Percentiles rank a stretch among this genome's conserved stretches.
These are phyloP conservation scores for Bucorvus abyssinicus DNA, from an alignment of 2,797 vertebrate species.

Conservation along the genomic window DNA sequence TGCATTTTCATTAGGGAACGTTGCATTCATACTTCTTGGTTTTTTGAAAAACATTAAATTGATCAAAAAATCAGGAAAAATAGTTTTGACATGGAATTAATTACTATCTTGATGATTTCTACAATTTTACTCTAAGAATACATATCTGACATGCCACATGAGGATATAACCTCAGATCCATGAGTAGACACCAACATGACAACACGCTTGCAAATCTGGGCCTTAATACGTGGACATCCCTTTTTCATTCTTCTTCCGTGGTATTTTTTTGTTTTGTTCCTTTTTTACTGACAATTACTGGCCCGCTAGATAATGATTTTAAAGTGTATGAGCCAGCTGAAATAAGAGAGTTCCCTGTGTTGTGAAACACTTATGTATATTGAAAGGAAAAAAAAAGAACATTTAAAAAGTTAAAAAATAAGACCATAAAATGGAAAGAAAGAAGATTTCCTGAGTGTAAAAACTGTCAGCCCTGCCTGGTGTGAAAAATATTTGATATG, in stretches of 20 bases:
- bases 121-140: neutral
- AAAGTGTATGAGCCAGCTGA: neutral
- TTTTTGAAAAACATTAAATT: neutral
- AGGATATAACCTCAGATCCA: neutral
- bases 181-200: neutral
- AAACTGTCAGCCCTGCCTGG: neutral
- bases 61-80: neutral
- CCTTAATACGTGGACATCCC: neutral
- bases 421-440: neutral
- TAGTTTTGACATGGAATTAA: neutral
- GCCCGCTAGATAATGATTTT: neutral
- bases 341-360: neutral
- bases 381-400: neutral
- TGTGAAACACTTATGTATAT: neutral
- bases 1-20: neutral
- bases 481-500: neutral
- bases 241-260: neutral
- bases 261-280: neutral
- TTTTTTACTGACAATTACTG: neutral
- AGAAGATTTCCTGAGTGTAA: neutral
- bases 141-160: accelerated
- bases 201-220: neutral
- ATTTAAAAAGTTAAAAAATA: too few species aligned
- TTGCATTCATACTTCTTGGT: neutral
- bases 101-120: neutral